A percentile compares a stretch with the other conserved stretches of the same genome.
These are phyloP conservation scores for Limnothrissa miodon DNA, from an alignment of 2,113 vertebrate species.

Conservation along the genomic window DNA sequence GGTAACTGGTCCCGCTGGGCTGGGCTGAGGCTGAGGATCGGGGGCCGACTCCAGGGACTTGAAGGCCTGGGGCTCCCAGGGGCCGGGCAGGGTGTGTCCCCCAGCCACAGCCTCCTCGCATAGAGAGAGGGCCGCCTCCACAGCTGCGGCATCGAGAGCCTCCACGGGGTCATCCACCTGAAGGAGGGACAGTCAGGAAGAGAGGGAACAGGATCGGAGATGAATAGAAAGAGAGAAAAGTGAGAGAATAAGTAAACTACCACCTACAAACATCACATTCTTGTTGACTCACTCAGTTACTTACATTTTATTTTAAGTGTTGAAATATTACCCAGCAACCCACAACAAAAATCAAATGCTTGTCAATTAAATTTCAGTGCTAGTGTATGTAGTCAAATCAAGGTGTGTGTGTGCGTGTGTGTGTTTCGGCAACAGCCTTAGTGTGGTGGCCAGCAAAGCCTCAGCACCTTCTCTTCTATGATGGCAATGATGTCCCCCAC, in stretches of 20 bases:
- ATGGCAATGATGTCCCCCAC: conserved; percentile 97
- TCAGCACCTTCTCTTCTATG: conserved; percentile 94
- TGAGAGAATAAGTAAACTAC: neutral
- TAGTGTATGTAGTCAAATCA: no score
- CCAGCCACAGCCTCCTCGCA: conserved; percentile 89
- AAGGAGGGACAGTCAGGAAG: conserved; percentile 26
- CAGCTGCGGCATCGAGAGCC: conserved; percentile 91
- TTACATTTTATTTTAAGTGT: no score
- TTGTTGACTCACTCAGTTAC: no score
- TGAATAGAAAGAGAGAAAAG: conserved; percentile 29
- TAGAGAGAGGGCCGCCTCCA: conserved; percentile 92
- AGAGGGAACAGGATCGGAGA: conserved; percentile 17
- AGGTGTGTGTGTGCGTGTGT: neutral
- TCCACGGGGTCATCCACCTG: conserved; percentile 94
- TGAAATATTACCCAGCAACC: no score
- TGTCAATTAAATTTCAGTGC: no score
- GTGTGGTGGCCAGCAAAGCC: neutral
- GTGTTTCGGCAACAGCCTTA: neutral
- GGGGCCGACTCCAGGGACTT: conserved; percentile 38
- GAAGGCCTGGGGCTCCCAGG: conserved; percentile 81
- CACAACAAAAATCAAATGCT: no score
- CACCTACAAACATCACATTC: no score
- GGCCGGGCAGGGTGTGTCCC: conserved; percentile 85
- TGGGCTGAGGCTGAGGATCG: neutral
- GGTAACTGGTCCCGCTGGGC: conserved; percentile 40